These are phyloP conservation scores for Nasonia giraulti DNA, from an alignment of 1,140 invertebrate genomes.

Conservation along the genomic window DNA sequence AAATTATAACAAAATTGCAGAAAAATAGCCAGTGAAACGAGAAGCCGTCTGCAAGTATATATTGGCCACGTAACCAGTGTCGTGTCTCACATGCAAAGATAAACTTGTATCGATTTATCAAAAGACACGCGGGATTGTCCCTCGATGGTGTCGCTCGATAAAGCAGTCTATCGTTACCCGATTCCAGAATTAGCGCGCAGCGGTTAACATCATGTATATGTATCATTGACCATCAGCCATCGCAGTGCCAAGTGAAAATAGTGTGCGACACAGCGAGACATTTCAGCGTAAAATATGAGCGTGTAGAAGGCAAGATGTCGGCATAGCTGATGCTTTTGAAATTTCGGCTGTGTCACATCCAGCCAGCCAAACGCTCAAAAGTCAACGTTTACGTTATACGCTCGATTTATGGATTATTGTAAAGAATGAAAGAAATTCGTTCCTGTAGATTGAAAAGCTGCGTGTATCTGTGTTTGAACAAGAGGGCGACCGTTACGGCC, in stretches of 20 bases:
- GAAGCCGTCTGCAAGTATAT: too few species aligned
- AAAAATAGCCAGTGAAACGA: not conserved
- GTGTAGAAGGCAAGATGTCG: conserved; percentile 73
- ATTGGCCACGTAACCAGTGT: not conserved
- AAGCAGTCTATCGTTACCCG: conserved; percentile 12
- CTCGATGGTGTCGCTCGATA: conserved; percentile 30
- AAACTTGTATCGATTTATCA: conserved; percentile 35
- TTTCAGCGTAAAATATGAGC: conserved; percentile 53
- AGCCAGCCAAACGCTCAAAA: conserved; percentile 69
- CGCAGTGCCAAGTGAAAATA: not conserved
- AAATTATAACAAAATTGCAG: not conserved
- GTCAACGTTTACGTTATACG: conserved; percentile 41
- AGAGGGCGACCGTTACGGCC: not conserved
- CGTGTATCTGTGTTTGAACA: not conserved
- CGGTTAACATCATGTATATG: not conserved
- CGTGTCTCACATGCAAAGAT: conserved; percentile 12
- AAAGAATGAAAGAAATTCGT: not conserved
- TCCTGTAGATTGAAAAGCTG: too few species aligned
- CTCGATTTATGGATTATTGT: too few species aligned
- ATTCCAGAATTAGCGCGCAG: not conserved
- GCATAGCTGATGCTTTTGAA: conserved; percentile 72
- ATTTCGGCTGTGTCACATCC: conserved; percentile 74
- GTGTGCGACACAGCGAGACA: not conserved
- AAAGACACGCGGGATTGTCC: not conserved
- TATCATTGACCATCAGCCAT: not conserved